Percentiles rank a stretch among this genome's conserved stretches.
Conservation (phyloP, 37 sponge, comb jelly and placozoan species). For the Aplysina aerophoba region DNA sequence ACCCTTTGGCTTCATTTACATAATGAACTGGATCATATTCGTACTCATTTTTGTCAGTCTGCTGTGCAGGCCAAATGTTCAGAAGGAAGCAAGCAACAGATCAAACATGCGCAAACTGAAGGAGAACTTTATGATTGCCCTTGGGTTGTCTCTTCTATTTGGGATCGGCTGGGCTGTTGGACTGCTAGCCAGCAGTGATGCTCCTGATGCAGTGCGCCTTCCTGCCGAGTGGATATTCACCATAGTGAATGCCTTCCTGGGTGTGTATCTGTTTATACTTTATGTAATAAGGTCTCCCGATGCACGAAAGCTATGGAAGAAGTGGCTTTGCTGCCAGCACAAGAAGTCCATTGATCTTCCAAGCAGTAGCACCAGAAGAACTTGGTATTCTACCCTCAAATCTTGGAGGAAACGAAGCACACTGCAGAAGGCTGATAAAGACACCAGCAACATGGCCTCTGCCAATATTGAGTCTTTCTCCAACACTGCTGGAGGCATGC, state of each 20-base stretch:
- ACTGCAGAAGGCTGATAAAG: no score
- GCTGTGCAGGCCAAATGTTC: background rate
- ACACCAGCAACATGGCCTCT: no score
- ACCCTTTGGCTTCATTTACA: slow-evolving; percentile 46
- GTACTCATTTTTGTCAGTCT: slow-evolving; percentile 33
- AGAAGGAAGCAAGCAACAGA: no score
- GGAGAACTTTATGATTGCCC: slow-evolving; percentile 38
- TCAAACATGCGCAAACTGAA: no score
- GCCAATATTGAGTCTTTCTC: no score
- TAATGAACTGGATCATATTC: slow-evolving; percentile 57
- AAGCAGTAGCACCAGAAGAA: no score
- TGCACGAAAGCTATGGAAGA: slow-evolving; percentile 37
- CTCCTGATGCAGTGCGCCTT: background rate
- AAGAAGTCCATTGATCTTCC: no score
- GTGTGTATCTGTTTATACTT: background rate
- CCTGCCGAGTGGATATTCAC: slow-evolving; percentile 56
- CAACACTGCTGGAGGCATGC: no score
- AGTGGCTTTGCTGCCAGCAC: slow-evolving; percentile 3
- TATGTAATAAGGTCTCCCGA: slow-evolving; percentile 10
- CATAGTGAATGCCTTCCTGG: slow-evolving; percentile 42
- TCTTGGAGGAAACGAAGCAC: no score
- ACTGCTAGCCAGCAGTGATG: slow-evolving; percentile 35
- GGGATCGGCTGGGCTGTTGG: slow-evolving; percentile 57
- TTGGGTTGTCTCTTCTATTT: slow-evolving; percentile 52
- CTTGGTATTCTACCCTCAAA: no score